phyloP scores from a whole-genome alignment of 30 jellyfish, hydroid and myxozoan species.

The Rhopilema esculentum region DNA sequence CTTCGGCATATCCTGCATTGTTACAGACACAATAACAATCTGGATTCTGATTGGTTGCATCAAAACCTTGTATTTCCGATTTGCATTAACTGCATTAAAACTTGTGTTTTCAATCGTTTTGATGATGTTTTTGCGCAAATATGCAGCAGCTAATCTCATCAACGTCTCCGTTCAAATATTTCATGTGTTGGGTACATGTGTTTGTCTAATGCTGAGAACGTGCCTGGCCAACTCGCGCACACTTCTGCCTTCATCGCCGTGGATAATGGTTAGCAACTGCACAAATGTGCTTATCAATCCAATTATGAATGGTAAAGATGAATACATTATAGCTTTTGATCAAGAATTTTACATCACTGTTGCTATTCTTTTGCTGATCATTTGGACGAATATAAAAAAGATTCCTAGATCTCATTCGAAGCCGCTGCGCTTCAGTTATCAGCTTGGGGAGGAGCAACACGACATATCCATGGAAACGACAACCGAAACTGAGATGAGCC shows the following conservation, averaged over 20 bases:
- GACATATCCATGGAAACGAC: constrained; percentile 47
- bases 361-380: constrained; percentile 42
- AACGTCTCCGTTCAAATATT: constrained; percentile 24
- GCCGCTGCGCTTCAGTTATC: constrained; percentile 64
- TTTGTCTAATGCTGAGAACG: constrained; percentile 69
- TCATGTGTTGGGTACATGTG: constrained; percentile 66
- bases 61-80: constrained; percentile 16
- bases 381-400: constrained; percentile 59
- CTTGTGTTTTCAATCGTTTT: constrained; percentile 16
- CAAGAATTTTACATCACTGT: constrained; percentile 65
- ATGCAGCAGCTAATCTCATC: constrained; percentile 36
- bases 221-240: constrained; percentile 66
- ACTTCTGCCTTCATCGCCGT: constrained; percentile 6
- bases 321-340: constrained; percentile 65
- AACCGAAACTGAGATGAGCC: constrained; percentile 32
- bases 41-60: constrained; percentile 67
- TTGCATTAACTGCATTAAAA: constrained; percentile 34
- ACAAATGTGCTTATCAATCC: constrained; percentile 49
- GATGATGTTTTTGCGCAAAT: constrained; percentile 63
- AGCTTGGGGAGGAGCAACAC: constrained; percentile 22
- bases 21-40: constrained; percentile 61
- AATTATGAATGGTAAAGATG: constrained; percentile 24
- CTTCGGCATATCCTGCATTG: constrained; percentile 69
- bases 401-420: constrained; percentile 5
- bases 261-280: constrained; percentile 30